Percentiles rank a stretch among this genome's conserved stretches.
phyloP scores from a whole-genome alignment of 2,113 vertebrate genomes.

The Hymenochirus boettgeri region DNA sequence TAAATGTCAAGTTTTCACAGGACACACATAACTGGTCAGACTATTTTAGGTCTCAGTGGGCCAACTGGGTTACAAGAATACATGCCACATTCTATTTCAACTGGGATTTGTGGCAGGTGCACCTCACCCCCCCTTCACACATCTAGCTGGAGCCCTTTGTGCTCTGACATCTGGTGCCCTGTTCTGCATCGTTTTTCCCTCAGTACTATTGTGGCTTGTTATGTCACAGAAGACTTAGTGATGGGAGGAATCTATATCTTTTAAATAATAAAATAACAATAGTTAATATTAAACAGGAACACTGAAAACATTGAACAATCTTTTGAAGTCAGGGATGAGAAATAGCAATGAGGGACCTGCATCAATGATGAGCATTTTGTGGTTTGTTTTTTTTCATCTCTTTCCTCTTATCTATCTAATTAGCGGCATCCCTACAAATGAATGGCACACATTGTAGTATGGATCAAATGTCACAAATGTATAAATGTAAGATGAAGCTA shows the following conservation, averaged over 20 bases:
- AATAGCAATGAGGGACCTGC: too few relatives aligned
- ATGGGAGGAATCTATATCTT: conserved; percentile 2
- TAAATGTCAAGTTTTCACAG: too few relatives aligned
- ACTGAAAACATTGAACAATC: neutral
- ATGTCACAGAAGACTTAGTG: conserved; percentile 27
- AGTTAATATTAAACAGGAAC: neutral
- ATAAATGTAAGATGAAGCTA: too few relatives aligned
- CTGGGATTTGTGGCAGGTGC: conserved; percentile 39
- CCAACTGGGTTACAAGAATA: conserved; percentile 34
- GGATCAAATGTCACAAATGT: conserved; percentile 1
- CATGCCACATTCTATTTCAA: conserved; percentile 37
- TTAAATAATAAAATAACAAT: neutral
- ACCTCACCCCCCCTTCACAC: conserved; percentile 17
- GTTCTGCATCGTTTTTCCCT: conserved; percentile 17
- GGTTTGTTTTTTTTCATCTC: too few relatives aligned
- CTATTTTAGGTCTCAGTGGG: neutral
- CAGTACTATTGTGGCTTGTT: conserved; percentile 36
- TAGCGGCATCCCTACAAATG: conserved; percentile 2
- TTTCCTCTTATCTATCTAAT: neutral
- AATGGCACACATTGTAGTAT: neutral
- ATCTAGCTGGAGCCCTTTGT: conserved; percentile 38
- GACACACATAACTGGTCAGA: neutral
- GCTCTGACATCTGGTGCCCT: conserved; percentile 41
- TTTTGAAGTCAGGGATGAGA: too few relatives aligned
- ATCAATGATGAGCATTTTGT: too few relatives aligned